Base-by-base conservation (phyloP, 2,113 vertebrate species). In the Carlito syrichta region DNA sequence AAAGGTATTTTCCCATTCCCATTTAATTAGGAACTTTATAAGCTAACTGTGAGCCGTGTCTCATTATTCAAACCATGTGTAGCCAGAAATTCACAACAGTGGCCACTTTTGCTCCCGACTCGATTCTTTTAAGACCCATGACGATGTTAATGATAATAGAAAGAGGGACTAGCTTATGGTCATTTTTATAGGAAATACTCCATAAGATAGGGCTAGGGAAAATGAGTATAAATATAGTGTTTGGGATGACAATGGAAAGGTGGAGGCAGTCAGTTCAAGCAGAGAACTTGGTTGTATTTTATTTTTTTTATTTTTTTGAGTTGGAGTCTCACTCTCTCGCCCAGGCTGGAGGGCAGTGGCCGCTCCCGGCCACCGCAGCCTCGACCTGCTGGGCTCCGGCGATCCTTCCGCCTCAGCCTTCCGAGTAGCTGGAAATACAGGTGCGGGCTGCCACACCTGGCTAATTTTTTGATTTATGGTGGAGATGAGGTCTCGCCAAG, bases 21-120 rank as follows among this genome's bases (percentile, higher is more conserved):
- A 2, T 48, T 79, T 94, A 86, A 58, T 86, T 60, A 32, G 89
- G 92, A 81, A 54, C 38, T 63, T 82, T 43, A 38, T 17, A 38
- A 69, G 45, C 86, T 48, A 48, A 69, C 32, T 10, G 1, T 4
- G 91, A 79, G 63, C 84, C 1, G 69, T 77, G 48, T 56, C 84
- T 88, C 35, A 2, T 45, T 23, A 38, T 3, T 4, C 25, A 58
- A 63, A 22, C 27, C 7, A 3, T 0, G 0, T 4, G 40, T 0
- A 45, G 50, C 56, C 2, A 2, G 78, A 45, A 81, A 12, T 50
- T n/a, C 54, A 0, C 16, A 8, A 22, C 69, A 0, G 52, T 52
- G 76, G 76, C 50, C n/a, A 0, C 13, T 11, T 20, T 12, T 7
- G 48, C 81, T 8, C 2, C 0, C 0, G 30, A 52, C 52, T n/a